Evolutionary conservation across 2,888 invertebrate genomes (phyloP).

Genomic region (Deilephila elpenor): DNA sequence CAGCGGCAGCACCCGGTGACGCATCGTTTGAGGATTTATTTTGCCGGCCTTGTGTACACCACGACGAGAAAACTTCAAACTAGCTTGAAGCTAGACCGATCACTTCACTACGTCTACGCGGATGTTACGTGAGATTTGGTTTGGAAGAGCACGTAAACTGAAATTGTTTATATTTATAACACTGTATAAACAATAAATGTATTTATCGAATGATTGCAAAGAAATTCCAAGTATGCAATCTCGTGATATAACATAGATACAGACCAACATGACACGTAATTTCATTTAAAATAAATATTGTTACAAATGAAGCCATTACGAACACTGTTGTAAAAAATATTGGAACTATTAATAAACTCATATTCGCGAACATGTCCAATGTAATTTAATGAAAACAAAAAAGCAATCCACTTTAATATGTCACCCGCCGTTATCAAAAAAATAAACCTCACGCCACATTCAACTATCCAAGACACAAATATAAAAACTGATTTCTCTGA

Average conservation of each 20-base stretch:
- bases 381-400: constrained; percentile 4
- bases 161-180: neutral
- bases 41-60: constrained; percentile 53
- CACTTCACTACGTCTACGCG: constrained; percentile 31
- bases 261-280: neutral
- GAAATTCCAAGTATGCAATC: neutral
- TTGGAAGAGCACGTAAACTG: neutral
- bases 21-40: constrained; percentile 82
- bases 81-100: constrained; percentile 44
- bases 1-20: constrained; percentile 76
- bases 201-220: neutral
- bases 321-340: neutral
- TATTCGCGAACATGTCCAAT: neutral
- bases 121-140: constrained; percentile 32
- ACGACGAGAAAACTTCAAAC: constrained; percentile 32
- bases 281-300: neutral
- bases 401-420: neutral
- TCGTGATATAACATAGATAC: neutral
- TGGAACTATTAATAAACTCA: neutral
- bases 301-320: neutral
- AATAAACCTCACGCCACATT: neutral
- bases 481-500: neutral
- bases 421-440: neutral
- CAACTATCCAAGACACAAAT: neutral
- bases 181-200: neutral